These are phyloP conservation scores for Adelphocoris suturalis DNA, from an alignment of 2,888 invertebrate species.

Conservation along the genomic window DNA sequence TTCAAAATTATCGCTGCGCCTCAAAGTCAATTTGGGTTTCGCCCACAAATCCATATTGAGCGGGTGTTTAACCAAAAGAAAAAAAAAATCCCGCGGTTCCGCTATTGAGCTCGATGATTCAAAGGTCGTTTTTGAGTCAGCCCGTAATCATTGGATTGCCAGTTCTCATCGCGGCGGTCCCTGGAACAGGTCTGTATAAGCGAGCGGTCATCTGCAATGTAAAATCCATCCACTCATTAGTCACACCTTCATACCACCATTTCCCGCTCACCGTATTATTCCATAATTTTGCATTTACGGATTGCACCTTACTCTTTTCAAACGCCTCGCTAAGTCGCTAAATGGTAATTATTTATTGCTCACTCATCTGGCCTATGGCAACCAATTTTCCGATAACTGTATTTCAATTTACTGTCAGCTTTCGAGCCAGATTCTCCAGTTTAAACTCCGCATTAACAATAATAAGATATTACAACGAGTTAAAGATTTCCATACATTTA, in stretches of 20 bases:
- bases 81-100: neutral
- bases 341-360: too few relatives aligned
- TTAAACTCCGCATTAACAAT: too few relatives aligned
- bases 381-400: too few relatives aligned
- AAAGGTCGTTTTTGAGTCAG: slow-evolving; percentile 16
- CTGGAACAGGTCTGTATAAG: neutral
- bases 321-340: too few relatives aligned
- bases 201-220: neutral
- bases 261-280: neutral
- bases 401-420: too few relatives aligned
- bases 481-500: too few relatives aligned
- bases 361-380: too few relatives aligned
- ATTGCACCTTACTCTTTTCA: too few relatives aligned
- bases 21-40: neutral
- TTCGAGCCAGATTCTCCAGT: too few relatives aligned
- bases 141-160: slow-evolving; percentile 9
- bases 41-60: slow-evolving; percentile 16
- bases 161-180: neutral
- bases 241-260: neutral
- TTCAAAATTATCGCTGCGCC: neutral
- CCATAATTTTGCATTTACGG: neutral
- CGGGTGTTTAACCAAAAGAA: neutral
- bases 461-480: too few relatives aligned
- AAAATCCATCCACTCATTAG: neutral
- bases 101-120: neutral